These are phyloP conservation scores for Hemicrepidius hirtus DNA, from an alignment of 2,888 invertebrate genomes.

Conservation along the genomic window DNA sequence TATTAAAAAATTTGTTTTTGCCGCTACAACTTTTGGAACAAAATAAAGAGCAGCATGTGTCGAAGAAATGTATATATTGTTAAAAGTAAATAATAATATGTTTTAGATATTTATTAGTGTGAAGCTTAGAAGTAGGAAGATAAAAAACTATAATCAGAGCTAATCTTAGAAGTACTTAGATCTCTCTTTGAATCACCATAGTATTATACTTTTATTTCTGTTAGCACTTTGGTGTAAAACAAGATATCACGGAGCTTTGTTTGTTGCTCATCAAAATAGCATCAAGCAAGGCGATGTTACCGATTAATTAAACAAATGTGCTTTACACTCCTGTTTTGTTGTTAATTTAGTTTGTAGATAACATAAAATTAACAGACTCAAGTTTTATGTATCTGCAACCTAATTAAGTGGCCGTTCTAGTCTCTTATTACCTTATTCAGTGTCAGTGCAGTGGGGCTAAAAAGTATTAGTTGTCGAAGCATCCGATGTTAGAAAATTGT, in stretches of 20 bases:
- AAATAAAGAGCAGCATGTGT: constrained; percentile 64
- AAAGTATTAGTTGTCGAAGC: constrained; percentile 49
- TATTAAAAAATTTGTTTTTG: constrained; percentile 41
- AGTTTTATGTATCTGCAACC: constrained; percentile 60
- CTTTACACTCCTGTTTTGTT: constrained; percentile 41
- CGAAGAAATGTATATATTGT: constrained; percentile 69
- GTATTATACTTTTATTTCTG: constrained; percentile 56
- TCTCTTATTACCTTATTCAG: constrained; percentile 60
- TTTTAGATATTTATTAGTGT: constrained; percentile 71
- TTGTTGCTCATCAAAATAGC: constrained; percentile 24
- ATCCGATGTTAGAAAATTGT: constrained; percentile 46
- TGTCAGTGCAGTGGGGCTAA: constrained; percentile 45
- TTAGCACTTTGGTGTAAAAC: constrained; percentile 46
- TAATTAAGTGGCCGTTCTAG: constrained; percentile 55
- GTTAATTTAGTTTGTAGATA: constrained; percentile 46
- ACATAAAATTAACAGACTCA: constrained; percentile 32
- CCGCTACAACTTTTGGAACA: constrained; percentile 42
- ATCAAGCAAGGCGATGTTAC: constrained; percentile 28
- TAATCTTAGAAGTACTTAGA: constrained; percentile 66
- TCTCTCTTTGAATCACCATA: constrained; percentile 65
- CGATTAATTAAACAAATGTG: constrained; percentile 39
- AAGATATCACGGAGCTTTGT: constrained; percentile 30
- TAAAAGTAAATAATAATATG: constrained; percentile 64
- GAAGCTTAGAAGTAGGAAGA: constrained; percentile 65
- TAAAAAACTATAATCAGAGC: constrained; percentile 61